Evolutionary conservation across 2,113 vertebrate genomes (phyloP).

Genomic region (Thunnus thynnus): DNA sequence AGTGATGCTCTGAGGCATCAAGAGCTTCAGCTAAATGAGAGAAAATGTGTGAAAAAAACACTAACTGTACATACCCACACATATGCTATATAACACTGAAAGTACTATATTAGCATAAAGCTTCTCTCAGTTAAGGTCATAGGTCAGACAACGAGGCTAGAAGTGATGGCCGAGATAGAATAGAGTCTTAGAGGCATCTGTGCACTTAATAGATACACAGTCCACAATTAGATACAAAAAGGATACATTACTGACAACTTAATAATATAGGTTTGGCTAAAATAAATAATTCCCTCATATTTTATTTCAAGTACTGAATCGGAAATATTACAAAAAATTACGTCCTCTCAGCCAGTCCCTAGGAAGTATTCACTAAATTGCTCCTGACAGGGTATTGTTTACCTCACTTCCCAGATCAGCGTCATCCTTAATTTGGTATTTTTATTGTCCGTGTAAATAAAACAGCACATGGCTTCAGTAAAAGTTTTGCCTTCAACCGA

Average conservation of each 20-base stretch:
- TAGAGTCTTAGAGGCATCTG: too few species aligned
- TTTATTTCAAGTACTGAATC: too few species aligned
- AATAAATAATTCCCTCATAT: too few species aligned
- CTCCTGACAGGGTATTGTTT: background rate
- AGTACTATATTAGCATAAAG: background rate
- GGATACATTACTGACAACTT: too few species aligned
- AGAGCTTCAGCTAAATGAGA: constrained; percentile 16
- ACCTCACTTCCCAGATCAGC: background rate
- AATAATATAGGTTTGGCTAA: too few species aligned
- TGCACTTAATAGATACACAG: too few species aligned
- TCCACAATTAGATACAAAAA: too few species aligned
- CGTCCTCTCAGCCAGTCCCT: too few species aligned
- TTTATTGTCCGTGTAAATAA: background rate
- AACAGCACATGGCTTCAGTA: background rate
- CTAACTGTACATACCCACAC: constrained; percentile 21
- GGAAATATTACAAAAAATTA: too few species aligned
- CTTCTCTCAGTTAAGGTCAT: background rate
- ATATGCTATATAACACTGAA: background rate
- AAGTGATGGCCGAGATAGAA: background rate
- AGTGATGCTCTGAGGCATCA: constrained; percentile 46
- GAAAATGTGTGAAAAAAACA: constrained; percentile 7
- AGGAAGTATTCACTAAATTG: too few species aligned
- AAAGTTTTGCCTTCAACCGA: background rate
- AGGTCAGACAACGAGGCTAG: background rate
- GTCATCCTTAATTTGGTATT: too few species aligned